phyloP scores from a whole-genome alignment of 2,113 vertebrate genomes.

The Echinops telfairi region DNA sequence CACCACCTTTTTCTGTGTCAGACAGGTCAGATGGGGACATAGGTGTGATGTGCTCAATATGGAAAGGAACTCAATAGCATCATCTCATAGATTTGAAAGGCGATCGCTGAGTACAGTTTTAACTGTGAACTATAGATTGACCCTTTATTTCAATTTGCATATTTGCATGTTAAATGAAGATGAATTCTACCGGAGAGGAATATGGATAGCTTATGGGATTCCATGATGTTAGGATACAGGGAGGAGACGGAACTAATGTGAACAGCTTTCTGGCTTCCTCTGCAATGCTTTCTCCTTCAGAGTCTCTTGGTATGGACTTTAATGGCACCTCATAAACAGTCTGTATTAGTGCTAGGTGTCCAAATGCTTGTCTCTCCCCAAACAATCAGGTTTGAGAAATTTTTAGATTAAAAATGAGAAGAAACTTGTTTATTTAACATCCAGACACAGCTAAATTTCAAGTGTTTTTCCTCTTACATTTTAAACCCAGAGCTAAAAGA shows the following conservation, averaged over 20 bases:
- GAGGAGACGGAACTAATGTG: fast-evolving
- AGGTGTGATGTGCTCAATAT: background rate
- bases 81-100: background rate
- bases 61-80: background rate
- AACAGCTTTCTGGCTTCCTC: background rate
- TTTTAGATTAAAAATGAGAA: background rate
- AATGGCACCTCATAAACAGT: background rate
- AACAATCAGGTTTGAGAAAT: background rate
- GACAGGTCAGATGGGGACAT: background rate
- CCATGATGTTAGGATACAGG: background rate
- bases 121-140: background rate
- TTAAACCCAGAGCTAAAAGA: conserved; percentile 19
- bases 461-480: background rate
- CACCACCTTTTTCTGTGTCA: background rate
- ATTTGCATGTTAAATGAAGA: background rate
- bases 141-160: background rate
- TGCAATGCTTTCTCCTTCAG: background rate
- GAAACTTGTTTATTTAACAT: background rate
- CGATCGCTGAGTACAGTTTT: background rate
- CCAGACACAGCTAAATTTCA: background rate
- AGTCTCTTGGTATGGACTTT: background rate
- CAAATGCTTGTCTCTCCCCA: background rate
- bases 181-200: background rate
- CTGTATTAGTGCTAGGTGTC: background rate
- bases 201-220: background rate